Evolutionary conservation across 2,888 invertebrate species (phyloP), one percentile per base, ranked within the genome.

Genomic region (Heliothis peltigera): DNA sequence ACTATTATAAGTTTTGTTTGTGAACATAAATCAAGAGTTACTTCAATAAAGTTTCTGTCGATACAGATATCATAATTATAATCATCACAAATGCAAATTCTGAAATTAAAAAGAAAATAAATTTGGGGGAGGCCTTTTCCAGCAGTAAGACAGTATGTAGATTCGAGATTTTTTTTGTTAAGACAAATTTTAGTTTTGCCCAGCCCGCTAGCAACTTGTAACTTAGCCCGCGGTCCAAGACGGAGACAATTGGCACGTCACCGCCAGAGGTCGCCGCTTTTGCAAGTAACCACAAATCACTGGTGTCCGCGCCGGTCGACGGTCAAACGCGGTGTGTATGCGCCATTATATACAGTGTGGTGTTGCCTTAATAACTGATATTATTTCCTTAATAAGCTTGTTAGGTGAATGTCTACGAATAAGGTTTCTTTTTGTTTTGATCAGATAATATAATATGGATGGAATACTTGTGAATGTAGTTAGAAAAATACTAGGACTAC

Each of bases 191-290:
- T 1, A 17, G 10, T 15, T 43, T 8, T 32, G 10, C 8, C 1
- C 1, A 39, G 0, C 1, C 46, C 81, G 81, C 82, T 74, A 0
- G 4, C 53, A 22, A 72, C 83, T 73, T 17, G 0, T 68, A n/a
- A 3, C 70, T 84, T 73, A 61, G 18, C 22, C 81, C 79, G 67
- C 51, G 8, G 49, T 63, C 79, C 76, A 91, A 92, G 91, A 87
- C 87, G 91, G 88, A 94, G 93, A 94, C 94, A 93, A 94, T 94
- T 90, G 93, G 89, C 90, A 89, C 91, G 94, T 94, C 94, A 94
- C 87, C 87, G 87, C 84, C 94, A 94, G 92, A 89, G 91, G 90
- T 85, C 88, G 86, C 85, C 83, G 87, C 86, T 84, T 87, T 85
- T 81, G 86, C 87, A 86, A 87, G 87, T 86, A 85, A 91, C 94